Evolutionary conservation across 1,140 invertebrate species (phyloP), one percentile per base, ranked within the genome.

Genomic region (Drosophila melanica): DNA sequence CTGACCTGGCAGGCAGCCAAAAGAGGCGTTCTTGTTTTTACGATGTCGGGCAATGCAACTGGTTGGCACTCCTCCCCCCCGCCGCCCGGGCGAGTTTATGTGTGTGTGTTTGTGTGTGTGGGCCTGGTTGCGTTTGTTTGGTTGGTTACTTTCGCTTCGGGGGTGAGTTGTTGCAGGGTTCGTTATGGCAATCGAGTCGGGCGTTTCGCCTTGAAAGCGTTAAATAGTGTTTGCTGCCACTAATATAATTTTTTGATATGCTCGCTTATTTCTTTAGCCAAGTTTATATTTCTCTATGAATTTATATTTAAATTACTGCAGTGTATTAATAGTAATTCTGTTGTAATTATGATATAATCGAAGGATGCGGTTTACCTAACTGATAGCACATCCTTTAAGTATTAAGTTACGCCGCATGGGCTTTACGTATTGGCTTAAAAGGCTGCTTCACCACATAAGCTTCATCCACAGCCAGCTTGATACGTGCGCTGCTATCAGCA

Each of bases 401-500:
- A 18, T 35, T 33, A 8, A 9, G 14, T 18, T 35, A 54, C 14
- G 14, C 4, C 16, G 16, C 8, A 41, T 11, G 9, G 20, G 23
- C 23, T 44, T 33, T 39, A 27, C 7, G 27, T 33, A 42, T 72
- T 59, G 51, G 33, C 53, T 72, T 66, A 33, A 72, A 66, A 37
- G 44, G 7, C 50, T 9, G 16, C 20, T 27, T 23, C n/a, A 53
- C 54, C 20, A 48, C n/a, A 51, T 62, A 62, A 62, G 58, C 59
- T 62, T 20, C 47, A 42, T 37, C 12, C 57, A 51, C 47, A 51
- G 14, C 37, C 8, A 35, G 37, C 9, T 58, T 57, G 54, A 55
- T 70, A 71, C 78, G 62, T 81, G 67, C 55, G 33, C 66, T 48
- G 50, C 79, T 79, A 85, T 84, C 60, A 84, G 79, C 45, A 44